phyloP scores from a whole-genome alignment of 1,140 invertebrate species.

The Nasonia longicornis region DNA sequence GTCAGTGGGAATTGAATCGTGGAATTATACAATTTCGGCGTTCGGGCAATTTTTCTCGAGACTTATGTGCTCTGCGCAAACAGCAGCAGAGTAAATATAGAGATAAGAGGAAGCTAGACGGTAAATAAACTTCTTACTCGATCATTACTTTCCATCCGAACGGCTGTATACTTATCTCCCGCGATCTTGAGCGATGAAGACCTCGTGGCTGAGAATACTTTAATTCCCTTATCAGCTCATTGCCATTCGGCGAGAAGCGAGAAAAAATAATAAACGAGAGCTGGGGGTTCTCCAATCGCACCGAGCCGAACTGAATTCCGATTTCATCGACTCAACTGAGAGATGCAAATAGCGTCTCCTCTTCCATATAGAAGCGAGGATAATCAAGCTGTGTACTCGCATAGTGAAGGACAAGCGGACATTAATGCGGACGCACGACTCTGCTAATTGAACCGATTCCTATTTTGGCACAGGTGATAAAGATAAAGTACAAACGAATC shows the following conservation, averaged over 20 bases:
- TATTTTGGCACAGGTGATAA: too few relatives aligned
- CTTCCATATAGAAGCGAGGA: too few relatives aligned
- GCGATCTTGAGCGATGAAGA: background rate
- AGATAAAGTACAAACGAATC: too few relatives aligned
- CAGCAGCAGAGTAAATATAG: too few relatives aligned
- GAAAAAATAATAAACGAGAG: background rate
- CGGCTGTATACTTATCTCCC: background rate
- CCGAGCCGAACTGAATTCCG: background rate
- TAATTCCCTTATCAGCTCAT: background rate
- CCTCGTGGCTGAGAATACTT: background rate
- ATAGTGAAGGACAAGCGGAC: background rate
- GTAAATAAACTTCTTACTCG: background rate
- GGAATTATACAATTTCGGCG: too few relatives aligned
- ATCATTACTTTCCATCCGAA: background rate
- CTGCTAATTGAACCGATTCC: constrained; percentile 13
- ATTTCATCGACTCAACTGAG: background rate
- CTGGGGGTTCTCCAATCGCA: background rate
- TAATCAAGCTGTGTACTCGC: background rate
- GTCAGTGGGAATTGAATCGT: too few relatives aligned
- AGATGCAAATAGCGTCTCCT: background rate
- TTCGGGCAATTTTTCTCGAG: too few relatives aligned
- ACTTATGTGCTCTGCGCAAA: too few relatives aligned
- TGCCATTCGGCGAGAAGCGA: background rate
- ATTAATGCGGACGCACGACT: constrained; percentile 1
- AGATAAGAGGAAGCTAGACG: too few relatives aligned